These are phyloP conservation scores for Oryctolagus cuniculus DNA, from an alignment of 2,113 vertebrate genomes.

Conservation along the genomic window mOryCun1.1 NC_091438.1:40968501-40969000, in stretches of 20 bases:
- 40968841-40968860: not conserved
- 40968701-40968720: slow-evolving; percentile 91
- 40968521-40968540: not conserved
- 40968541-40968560: not conserved
- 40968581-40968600: slow-evolving; percentile 65
- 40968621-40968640: slow-evolving; percentile 95
- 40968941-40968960: slow-evolving; percentile 71
- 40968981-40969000: not conserved
- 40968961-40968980: not conserved
- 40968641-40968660: slow-evolving; percentile 96
- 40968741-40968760: not conserved
- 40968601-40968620: slow-evolving; percentile 96
- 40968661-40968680: slow-evolving; percentile 96
- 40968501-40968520: slow-evolving; percentile 78
- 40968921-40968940: slow-evolving; percentile 56
- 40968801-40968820: not conserved
- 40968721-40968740: slow-evolving; percentile 13
- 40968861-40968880: not conserved
- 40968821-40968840: not conserved
- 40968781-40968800: not conserved
- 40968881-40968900: not conserved
- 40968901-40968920: not conserved
- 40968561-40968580: not conserved
- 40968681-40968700: slow-evolving; percentile 94
- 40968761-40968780: not conserved